A percentile compares a stretch with the other conserved stretches of the same genome.
Conservation (phyloP, 2,113 vertebrate species). For the Rhabdomys dilectus region DNA sequence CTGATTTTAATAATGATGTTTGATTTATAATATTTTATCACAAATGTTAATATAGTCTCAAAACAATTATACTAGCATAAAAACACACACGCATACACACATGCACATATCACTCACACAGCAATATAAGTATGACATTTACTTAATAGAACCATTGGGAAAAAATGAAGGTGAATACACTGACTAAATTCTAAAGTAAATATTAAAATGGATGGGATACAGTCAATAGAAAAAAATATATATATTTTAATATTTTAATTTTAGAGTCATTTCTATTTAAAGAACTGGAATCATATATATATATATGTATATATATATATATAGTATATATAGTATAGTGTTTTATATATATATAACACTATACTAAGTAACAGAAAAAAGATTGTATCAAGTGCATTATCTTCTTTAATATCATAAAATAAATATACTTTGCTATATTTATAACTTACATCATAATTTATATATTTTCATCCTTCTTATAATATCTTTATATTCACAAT, state of each 20-base stretch:
- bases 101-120: neutral
- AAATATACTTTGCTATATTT: neutral
- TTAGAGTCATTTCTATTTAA: no score
- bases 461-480: neutral
- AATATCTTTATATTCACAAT: neutral
- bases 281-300: no score
- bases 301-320: no score
- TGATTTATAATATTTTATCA: slow-evolving; percentile 13
- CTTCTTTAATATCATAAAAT: neutral
- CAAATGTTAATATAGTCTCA: neutral
- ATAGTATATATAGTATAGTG: no score
- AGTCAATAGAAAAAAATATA: neutral
- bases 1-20: neutral
- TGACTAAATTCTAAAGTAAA: neutral
- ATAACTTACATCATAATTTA: neutral
- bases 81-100: neutral
- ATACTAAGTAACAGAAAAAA: neutral
- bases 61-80: neutral
- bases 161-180: neutral
- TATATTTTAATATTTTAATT: no score
- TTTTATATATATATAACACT: neutral
- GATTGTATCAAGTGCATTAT: neutral
- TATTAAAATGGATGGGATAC: neutral
- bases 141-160: neutral
- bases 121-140: neutral